Conservation (phyloP, 2,888 invertebrate genomes). For the Helobdella robusta region DNA sequence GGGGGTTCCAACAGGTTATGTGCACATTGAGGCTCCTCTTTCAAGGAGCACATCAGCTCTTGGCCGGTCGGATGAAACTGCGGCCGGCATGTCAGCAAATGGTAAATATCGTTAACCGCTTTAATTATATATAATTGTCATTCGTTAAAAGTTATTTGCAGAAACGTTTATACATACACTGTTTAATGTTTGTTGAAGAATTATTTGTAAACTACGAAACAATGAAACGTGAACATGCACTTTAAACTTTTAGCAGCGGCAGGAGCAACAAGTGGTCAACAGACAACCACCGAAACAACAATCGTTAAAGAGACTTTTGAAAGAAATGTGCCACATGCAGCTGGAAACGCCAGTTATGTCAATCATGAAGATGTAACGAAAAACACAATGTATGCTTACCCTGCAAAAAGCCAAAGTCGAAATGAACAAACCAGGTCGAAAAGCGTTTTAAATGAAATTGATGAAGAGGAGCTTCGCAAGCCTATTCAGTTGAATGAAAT, state of each 20-base stretch:
- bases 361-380: neutral
- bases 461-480: slow-evolving; percentile 1
- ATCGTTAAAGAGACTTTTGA: slow-evolving; percentile 7
- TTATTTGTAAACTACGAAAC: no score
- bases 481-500: slow-evolving; percentile 16
- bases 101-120: no score
- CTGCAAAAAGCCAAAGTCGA: neutral
- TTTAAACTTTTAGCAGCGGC: no score
- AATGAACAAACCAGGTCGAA: neutral
- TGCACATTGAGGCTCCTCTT: slow-evolving; percentile 29
- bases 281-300: neutral
- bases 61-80: neutral
- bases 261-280: neutral
- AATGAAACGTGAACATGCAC: no score
- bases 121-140: no score
- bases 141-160: no score
- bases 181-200: no score
- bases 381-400: neutral
- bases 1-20: slow-evolving; percentile 17
- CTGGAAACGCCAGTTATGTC: neutral
- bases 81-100: neutral
- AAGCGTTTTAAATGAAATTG: slow-evolving; percentile 8
- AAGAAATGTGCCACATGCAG: neutral
- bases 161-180: no score
- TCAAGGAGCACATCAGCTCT: slow-evolving; percentile 24